phyloP scores from a whole-genome alignment of 1,140 invertebrate species.

The Pseudomyrmex pallidus region DNA sequence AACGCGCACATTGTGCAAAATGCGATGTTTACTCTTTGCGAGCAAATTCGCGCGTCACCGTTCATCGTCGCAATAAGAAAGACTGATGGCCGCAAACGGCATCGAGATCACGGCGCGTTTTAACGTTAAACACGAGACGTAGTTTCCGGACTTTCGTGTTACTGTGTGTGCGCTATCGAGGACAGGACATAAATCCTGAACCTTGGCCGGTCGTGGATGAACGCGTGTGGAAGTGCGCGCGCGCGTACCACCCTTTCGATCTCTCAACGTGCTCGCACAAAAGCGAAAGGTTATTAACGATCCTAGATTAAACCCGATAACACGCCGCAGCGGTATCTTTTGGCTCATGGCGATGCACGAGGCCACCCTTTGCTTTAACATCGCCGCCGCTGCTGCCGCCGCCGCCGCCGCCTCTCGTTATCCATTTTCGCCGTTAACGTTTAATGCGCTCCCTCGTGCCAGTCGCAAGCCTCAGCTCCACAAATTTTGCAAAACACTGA shows the following conservation, averaged over 20 bases:
- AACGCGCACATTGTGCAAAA: not conserved
- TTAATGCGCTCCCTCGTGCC: slow-evolving; percentile 54
- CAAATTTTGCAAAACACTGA: slow-evolving; percentile 80
- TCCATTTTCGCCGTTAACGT: slow-evolving; percentile 64
- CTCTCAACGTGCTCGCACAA: slow-evolving; percentile 25
- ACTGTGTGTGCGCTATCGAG: slow-evolving; percentile 52
- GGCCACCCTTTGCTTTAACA: slow-evolving; percentile 15
- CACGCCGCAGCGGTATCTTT: slow-evolving; percentile 66
- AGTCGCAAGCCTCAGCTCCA: slow-evolving; percentile 65
- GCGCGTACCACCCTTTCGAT: not conserved
- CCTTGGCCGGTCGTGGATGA: slow-evolving; percentile 12
- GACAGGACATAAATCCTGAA: slow-evolving; percentile 52
- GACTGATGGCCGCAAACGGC: slow-evolving; percentile 40
- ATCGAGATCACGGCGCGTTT: slow-evolving; percentile 49
- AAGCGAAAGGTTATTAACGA: slow-evolving; percentile 61
- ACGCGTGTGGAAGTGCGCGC: slow-evolving; percentile 8
- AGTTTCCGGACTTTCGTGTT: slow-evolving; percentile 51
- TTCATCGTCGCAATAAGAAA: slow-evolving; percentile 4
- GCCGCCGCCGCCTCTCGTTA: slow-evolving; percentile 53
- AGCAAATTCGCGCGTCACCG: slow-evolving; percentile 3
- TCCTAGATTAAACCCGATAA: slow-evolving; percentile 68
- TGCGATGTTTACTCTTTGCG: slow-evolving; percentile 7
- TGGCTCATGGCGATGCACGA: slow-evolving; percentile 55
- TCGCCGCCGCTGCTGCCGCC: not conserved
- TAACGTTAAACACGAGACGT: slow-evolving; percentile 54